phyloP scores from a whole-genome alignment of 2,888 invertebrate genomes.

The Caenorhabditis afra region DNA sequence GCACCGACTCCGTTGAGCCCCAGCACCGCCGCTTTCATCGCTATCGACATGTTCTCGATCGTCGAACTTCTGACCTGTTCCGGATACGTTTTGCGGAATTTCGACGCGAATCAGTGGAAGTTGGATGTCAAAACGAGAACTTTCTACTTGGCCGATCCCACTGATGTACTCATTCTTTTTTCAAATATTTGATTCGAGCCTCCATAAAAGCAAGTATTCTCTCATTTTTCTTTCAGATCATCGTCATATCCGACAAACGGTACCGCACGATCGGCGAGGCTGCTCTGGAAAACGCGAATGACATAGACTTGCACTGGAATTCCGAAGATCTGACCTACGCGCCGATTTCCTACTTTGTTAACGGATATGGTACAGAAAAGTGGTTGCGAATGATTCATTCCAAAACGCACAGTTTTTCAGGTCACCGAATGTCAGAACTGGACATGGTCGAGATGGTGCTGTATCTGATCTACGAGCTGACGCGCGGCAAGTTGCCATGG shows the following conservation, averaged over 20 bases:
- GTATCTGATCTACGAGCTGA: conserved; percentile 41
- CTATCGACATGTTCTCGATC: conserved; percentile 24
- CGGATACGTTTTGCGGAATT: conserved; percentile 36
- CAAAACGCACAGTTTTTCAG: no score
- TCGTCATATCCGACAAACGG: conserved; percentile 39
- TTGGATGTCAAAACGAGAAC: conserved; percentile 32
- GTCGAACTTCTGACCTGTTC: conserved; percentile 29
- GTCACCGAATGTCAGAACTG: conserved; percentile 47
- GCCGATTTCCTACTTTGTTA: conserved; percentile 8
- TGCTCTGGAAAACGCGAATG: neutral
- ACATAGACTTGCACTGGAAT: conserved; percentile 22
- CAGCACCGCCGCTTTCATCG: conserved; percentile 29
- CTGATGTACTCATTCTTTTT: conserved; percentile 33
- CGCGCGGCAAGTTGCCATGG: conserved; percentile 38
- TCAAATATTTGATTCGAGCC: conserved; percentile 3
- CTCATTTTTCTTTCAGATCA: conserved; percentile 25
- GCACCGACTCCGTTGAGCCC: neutral
- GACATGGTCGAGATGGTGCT: conserved; percentile 43
- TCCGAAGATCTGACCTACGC: conserved; percentile 21
- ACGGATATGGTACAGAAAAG: neutral
- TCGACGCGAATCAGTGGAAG: conserved; percentile 45
- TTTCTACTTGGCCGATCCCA: conserved; percentile 35
- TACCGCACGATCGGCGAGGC: conserved; percentile 15
- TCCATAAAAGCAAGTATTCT: neutral
- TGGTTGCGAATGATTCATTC: neutral